phyloP scores from a whole-genome alignment of 2,797 vertebrate genomes.

The Ceryle rudis region DNA sequence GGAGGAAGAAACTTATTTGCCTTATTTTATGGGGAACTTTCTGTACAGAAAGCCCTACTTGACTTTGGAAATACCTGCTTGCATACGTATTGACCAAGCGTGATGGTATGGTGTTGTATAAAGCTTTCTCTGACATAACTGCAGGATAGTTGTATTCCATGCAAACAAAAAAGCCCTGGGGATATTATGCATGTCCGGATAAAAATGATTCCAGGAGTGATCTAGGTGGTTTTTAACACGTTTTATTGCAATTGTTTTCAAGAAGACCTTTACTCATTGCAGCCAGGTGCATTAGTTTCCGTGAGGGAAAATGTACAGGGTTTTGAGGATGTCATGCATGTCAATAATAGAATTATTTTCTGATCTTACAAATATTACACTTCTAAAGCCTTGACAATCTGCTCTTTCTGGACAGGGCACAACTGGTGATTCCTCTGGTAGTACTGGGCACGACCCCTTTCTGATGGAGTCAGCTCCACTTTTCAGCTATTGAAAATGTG shows the following conservation, averaged over 20 bases:
- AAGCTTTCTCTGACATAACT: background rate
- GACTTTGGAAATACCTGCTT: background rate
- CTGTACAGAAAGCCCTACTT: background rate
- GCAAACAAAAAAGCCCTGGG: background rate
- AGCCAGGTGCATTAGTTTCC: background rate
- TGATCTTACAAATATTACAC: background rate
- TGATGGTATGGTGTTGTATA: background rate
- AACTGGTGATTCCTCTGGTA: background rate
- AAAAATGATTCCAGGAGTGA: background rate
- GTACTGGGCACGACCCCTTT: background rate
- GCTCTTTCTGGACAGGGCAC: background rate
- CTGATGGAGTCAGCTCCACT: background rate
- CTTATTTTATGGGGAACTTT: background rate
- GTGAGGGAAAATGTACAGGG: background rate
- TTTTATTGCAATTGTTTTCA: conserved; percentile 3
- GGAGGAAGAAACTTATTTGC: background rate
- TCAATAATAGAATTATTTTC: background rate
- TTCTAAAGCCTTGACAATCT: background rate
- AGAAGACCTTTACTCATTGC: background rate
- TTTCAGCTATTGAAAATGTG: conserved; percentile 30
- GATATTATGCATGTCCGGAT: background rate
- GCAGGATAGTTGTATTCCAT: background rate
- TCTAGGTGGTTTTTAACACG: background rate
- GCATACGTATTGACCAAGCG: background rate
- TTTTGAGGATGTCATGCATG: background rate